Conservation (phyloP, 2,888 invertebrate genomes). For the Megaustenia siamemsis region DNA sequence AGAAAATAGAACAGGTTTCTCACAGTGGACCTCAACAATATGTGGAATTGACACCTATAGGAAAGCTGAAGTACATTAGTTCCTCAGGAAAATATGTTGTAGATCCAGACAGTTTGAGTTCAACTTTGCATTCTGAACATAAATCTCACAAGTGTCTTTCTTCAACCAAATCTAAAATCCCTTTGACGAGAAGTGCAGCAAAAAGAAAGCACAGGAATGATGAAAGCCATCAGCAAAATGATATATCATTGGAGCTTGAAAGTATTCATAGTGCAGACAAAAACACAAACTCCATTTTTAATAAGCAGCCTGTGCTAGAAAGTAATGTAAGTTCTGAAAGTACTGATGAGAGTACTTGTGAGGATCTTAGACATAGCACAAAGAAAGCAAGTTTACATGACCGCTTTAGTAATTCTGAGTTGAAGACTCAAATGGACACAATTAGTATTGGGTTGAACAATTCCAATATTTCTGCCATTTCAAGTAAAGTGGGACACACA, state of each 20-base stretch:
- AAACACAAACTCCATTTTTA: not conserved
- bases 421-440: not conserved
- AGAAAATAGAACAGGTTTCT: not conserved
- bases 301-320: not conserved
- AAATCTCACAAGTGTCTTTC: constrained; percentile 15
- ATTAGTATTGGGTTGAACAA: not conserved
- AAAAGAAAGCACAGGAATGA: not conserved
- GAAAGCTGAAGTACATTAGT: constrained; percentile 13
- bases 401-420: not conserved
- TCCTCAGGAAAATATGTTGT: not conserved
- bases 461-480: not conserved
- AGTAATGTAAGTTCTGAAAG: not conserved
- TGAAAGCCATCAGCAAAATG: not conserved
- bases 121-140: not conserved
- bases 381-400: not conserved
- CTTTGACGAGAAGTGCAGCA: not conserved
- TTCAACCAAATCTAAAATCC: not conserved
- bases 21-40: not conserved
- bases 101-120: not conserved
- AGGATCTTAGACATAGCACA: no score
- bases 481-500: constrained; percentile 4
- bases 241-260: not conserved
- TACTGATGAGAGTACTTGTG: not conserved
- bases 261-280: not conserved
- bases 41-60: constrained; percentile 21